A percentile compares a stretch with the other conserved stretches of the same genome.
Evolutionary conservation across 2,888 invertebrate species (phyloP).

Genomic region (Drosophila imparisetae): DNA sequence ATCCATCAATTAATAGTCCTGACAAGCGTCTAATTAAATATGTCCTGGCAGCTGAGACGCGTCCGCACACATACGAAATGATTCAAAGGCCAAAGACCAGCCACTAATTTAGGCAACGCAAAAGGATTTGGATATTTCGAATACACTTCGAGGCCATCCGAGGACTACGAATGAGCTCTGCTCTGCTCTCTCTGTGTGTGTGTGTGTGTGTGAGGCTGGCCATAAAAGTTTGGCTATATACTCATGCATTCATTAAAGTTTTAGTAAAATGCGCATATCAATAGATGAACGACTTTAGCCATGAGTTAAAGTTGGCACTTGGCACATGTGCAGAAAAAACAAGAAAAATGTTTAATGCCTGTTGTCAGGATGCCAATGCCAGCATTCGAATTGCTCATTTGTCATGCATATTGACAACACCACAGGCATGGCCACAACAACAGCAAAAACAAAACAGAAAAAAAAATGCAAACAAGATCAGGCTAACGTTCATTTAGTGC

Average conservation of each 20-base stretch:
- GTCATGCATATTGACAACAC: slow-evolving; percentile 41
- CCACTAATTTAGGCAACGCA: slow-evolving; percentile 17
- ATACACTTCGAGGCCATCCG: not conserved
- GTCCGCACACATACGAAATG: slow-evolving; percentile 12
- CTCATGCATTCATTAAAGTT: slow-evolving; percentile 54
- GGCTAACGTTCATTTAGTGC: slow-evolving; percentile 16
- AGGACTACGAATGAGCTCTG: slow-evolving; percentile 11
- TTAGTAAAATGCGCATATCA: slow-evolving; percentile 27
- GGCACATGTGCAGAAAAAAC: slow-evolving; percentile 4
- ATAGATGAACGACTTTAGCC: slow-evolving; percentile 27
- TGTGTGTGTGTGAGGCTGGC: slow-evolving; percentile 3
- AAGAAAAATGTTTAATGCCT: slow-evolving; percentile 24
- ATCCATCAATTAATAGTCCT: slow-evolving; percentile 72
- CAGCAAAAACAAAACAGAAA: not conserved
- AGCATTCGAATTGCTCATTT: slow-evolving; percentile 36
- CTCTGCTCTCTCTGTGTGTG: not conserved
- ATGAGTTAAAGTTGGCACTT: slow-evolving; percentile 20
- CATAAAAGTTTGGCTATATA: slow-evolving; percentile 10
- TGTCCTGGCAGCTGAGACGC: slow-evolving; percentile 54
- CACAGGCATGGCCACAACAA: slow-evolving; percentile 6
- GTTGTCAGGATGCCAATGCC: slow-evolving; percentile 35
- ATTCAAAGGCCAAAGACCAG: slow-evolving; percentile 28
- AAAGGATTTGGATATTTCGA: slow-evolving; percentile 24
- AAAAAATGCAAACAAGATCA: slow-evolving; percentile 12
- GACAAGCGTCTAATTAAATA: slow-evolving; percentile 74